A percentile compares a stretch with the other conserved stretches of the same genome.
phyloP scores from a whole-genome alignment of 2,113 vertebrate genomes.

The Apodemus speciosus region DNA sequence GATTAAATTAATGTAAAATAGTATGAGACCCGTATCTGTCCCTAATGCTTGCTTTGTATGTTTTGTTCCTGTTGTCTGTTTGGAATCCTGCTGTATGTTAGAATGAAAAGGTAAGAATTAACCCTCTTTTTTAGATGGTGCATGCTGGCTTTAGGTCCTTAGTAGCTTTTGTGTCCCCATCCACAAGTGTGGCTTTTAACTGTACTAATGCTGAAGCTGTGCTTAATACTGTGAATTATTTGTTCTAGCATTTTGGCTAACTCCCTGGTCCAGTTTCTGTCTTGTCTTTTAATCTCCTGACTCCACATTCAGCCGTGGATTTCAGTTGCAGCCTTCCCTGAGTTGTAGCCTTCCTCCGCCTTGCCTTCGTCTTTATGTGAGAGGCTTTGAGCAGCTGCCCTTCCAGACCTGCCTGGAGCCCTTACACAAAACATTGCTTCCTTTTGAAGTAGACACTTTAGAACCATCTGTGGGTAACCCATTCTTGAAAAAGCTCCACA shows the following conservation, averaged over 20 bases:
- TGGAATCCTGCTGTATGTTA: conserved; percentile 99
- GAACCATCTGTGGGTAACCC: conserved; percentile 42
- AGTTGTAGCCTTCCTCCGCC: conserved; percentile 50
- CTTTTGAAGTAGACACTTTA: conserved; percentile 65
- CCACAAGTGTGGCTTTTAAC: conserved; percentile 71
- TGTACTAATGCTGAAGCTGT: conserved; percentile 73
- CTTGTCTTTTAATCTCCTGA: conserved; percentile 74
- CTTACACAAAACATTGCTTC: conserved; percentile 50
- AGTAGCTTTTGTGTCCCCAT: conserved; percentile 72
- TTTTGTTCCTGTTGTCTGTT: conserved; percentile 98
- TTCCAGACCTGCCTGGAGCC: conserved; percentile 48
- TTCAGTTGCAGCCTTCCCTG: conserved; percentile 78
- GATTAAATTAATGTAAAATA: conserved; percentile 81
- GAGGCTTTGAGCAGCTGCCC: conserved; percentile 49
- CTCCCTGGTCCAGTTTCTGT: conserved; percentile 71
- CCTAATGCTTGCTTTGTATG: conserved; percentile 98
- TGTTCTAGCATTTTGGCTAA: conserved; percentile 74
- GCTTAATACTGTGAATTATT: conserved; percentile 76
- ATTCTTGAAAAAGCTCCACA: conserved; percentile 18
- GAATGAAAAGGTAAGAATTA: conserved; percentile 99
- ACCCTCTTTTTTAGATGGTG: conserved; percentile 92
- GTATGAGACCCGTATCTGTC: conserved; percentile 83
- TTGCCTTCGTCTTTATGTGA: conserved; percentile 57
- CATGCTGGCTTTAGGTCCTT: conserved; percentile 88
- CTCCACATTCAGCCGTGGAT: conserved; percentile 77